Conservation (phyloP, 2,888 invertebrate genomes). For the Neria commutata region DNA sequence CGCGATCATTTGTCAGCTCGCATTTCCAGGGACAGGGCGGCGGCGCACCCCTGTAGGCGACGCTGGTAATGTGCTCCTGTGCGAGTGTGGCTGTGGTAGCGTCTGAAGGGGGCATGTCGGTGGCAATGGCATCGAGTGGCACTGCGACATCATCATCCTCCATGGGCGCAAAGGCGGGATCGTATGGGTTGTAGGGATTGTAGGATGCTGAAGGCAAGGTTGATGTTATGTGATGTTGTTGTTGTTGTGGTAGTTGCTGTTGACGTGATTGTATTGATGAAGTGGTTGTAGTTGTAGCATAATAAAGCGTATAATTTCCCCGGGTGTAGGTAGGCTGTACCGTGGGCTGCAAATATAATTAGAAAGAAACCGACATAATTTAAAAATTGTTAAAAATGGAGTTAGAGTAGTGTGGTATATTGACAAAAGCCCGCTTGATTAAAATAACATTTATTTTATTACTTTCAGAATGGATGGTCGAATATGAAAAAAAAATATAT, state of each 20-base stretch:
- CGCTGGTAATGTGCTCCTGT: slow-evolving; percentile 20
- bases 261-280: slow-evolving; percentile 62
- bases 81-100: slow-evolving; percentile 10
- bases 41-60: slow-evolving; percentile 45
- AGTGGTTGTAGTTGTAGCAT: slow-evolving; percentile 62
- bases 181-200: slow-evolving; percentile 52
- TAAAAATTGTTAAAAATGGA: too few relatives aligned
- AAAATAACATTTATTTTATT: too few relatives aligned
- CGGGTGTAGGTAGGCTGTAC: slow-evolving; percentile 54
- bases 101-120: too few relatives aligned
- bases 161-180: slow-evolving; percentile 46
- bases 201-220: slow-evolving; percentile 14
- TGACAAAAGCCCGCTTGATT: too few relatives aligned
- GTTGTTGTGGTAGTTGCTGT: slow-evolving; percentile 29
- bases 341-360: slow-evolving; percentile 45
- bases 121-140: slow-evolving; percentile 34
- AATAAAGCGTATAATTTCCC: slow-evolving; percentile 61
- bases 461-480: too few relatives aligned
- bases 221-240: slow-evolving; percentile 18
- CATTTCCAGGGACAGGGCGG: slow-evolving; percentile 84
- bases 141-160: slow-evolving; percentile 38
- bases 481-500: too few relatives aligned
- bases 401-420: too few relatives aligned
- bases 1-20: slow-evolving; percentile 90
- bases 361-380: not conserved